Base-by-base conservation (phyloP, 2,797 vertebrate species). In the Catamblyrhynchus diadema region DNA sequence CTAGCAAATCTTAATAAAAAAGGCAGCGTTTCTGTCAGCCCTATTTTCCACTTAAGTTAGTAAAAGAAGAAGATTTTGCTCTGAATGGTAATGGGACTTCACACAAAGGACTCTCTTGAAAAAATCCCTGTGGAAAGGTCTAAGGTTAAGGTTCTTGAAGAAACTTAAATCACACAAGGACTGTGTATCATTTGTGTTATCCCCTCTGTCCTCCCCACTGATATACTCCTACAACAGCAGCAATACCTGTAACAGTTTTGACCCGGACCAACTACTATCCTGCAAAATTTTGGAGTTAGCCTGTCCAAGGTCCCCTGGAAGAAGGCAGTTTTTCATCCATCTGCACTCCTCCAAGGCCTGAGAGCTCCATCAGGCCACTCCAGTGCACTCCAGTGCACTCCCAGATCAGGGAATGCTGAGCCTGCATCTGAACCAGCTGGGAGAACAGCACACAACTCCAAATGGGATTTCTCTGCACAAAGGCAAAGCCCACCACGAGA, bases 401-500 rank as follows among this genome's bases (percentile, higher is more conserved):
- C 25, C 35, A 18, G 2, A 2, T 9, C 48, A 78, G 53, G 72
- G 45, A 44, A 53, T 0, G 5, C 67, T 44, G 35, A 41, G 30
- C 6, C 50, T 41, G 51, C 22, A 35, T 10, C 39, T 5, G 5
- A 22, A 32, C 18, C 54, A 37, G 62, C 14, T 19, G 23, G 28
- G 18, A 44, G 48, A 73, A 51, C 5, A 23, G n/a, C 1, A 1
- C 28, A 5, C 2, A 17, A 12, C 47, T 62, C 37, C 77, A 77
- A 62, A 37, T 1, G 10, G 23, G 44, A 50, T 24, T 75, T 12
- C 48, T 53, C 62, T 32, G n/a, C 22, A 12, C 1, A 6, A 81
- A 65, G 25, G 33, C 59, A 57, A 0, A 3, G 24, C 30, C n/a
- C n/a, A 81, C 8, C 33, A 28, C 0, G 0, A 74, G 69, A 30